A percentile compares a stretch with the other conserved stretches of the same genome.
phyloP scores from a whole-genome alignment of 53 echinoderm and acorn worm genomes.

The Crossaster papposus region DNA sequence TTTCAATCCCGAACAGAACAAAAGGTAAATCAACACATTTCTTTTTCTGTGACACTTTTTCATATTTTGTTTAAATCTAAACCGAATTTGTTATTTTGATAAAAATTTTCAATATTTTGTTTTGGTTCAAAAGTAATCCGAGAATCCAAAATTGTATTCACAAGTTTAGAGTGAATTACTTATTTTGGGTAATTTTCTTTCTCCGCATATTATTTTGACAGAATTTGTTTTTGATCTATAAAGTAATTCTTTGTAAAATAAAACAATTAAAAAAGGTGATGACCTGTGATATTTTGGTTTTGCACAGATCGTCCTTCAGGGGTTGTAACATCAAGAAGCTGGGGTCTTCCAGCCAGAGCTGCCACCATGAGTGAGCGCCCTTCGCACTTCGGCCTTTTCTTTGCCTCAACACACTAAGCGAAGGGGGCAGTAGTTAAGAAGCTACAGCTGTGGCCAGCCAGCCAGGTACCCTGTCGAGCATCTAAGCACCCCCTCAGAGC shows the following conservation, averaged over 20 bases:
- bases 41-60: not conserved
- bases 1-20: not conserved
- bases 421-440: slow-evolving; percentile 6
- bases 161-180: not conserved
- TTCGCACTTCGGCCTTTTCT: slow-evolving; percentile 14
- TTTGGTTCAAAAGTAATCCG: not conserved
- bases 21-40: not conserved
- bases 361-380: slow-evolving; percentile 45
- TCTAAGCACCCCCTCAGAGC: slow-evolving; percentile 43
- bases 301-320: slow-evolving; percentile 36
- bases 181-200: not conserved
- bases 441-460: slow-evolving; percentile 24
- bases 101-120: too few relatives aligned
- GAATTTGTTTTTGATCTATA: not conserved
- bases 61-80: not conserved
- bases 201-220: not conserved
- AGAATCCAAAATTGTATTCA: not conserved
- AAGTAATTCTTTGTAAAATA: not conserved
- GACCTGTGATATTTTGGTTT: not conserved
- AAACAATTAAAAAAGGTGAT: not conserved
- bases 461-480: slow-evolving; percentile 55
- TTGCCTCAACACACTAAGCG: too few relatives aligned
- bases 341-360: slow-evolving; percentile 53
- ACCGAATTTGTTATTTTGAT: too few relatives aligned
- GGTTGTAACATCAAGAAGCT: slow-evolving; percentile 30